These are phyloP conservation scores for Gymnoscopelus microlampas DNA, from an alignment of 2,797 vertebrate species.

Conservation along the genomic window DNA sequence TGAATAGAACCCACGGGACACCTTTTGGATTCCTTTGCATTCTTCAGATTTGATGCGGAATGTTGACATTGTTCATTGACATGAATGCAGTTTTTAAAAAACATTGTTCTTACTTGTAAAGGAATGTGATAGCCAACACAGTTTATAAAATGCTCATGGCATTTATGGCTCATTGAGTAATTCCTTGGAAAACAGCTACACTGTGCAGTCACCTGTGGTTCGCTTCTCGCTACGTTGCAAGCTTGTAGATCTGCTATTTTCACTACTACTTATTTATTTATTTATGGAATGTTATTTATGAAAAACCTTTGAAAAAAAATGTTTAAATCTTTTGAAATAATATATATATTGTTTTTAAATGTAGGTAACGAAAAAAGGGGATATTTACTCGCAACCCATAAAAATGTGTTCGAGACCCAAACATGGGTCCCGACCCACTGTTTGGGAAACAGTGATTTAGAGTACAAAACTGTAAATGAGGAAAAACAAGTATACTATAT, in stretches of 20 bases:
- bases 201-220: background rate
- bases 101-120: background rate
- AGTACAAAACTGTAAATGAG: background rate
- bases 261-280: no score
- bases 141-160: background rate
- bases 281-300: no score
- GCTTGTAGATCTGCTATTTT: no score
- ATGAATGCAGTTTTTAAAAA: conserved; percentile 20
- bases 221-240: no score
- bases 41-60: conserved; percentile 27
- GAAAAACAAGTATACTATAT: conserved; percentile 7
- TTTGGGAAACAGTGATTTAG: background rate
- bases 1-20: conserved; percentile 63
- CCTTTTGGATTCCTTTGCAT: conserved; percentile 39
- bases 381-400: no score
- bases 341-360: no score
- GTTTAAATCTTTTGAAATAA: no score
- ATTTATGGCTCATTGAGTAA: no score
- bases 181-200: background rate
- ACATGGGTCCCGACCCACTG: no score
- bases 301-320: no score
- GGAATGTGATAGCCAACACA: background rate
- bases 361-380: no score
- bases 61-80: conserved; percentile 47
- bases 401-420: no score